Evolutionary conservation across 2,113 vertebrate genomes (phyloP), one percentile per base, ranked within the genome.

Genomic region (Siphamia tubifer): DNA sequence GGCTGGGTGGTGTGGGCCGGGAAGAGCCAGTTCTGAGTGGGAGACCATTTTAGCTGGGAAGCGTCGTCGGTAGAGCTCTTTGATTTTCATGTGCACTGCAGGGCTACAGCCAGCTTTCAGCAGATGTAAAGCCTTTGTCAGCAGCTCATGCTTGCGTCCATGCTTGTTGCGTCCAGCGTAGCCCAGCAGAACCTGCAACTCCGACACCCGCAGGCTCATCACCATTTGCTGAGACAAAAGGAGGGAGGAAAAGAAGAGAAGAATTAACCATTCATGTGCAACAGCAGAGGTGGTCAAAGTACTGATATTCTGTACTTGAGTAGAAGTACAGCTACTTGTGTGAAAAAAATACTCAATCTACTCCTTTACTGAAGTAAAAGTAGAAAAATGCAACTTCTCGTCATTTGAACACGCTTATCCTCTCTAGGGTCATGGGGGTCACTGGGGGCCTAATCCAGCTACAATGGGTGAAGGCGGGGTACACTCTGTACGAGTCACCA

Each of bases 141-240:
- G 92, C 61, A 99, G 96, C 94, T 99, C 98, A 80, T 99, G 98
- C 91, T 99, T 99, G 71, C 98, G 96, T 42, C 98, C 98, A 91
- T 99, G 97, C 84, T 99, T 99, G 93, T 99, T 99, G 83, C 98
- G 93, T 25, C 98, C 97, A 1, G 97, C 98, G 88, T 99, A 99
- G 74, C 97, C 97, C 93, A 99, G 92, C 71, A 99, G 93, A 75
- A 99, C 97, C 94, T 99, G 98, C 83, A 99, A 95, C 87, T 99
- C 98, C 54, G 98, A 99, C 64, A 99, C 98, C 81, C 98, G 92
- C 92, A 99, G 96, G 95, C 98, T 99, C 96, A 99, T 98, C 91
- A 99, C 97, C 98, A 99, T 99, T 98, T 99, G 98, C 98, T 99
- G 93, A 38, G 21, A 54, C 8, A 10, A 21, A 13, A 36, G 15